Evolutionary conservation across 1,140 invertebrate genomes (phyloP), one percentile per base, ranked within the genome.

Genomic region (Bombus waltoni): DNA sequence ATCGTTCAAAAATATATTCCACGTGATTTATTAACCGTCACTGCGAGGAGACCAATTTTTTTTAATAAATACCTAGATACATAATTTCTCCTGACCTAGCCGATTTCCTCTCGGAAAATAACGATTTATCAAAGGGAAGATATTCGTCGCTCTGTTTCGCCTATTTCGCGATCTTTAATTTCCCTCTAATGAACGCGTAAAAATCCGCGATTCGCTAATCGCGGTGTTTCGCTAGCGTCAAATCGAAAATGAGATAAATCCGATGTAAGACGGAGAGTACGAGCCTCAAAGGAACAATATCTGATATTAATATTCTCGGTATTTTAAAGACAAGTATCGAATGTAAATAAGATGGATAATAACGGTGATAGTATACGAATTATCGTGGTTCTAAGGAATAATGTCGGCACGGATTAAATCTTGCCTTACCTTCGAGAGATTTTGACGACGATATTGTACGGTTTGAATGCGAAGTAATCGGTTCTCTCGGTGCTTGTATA

Each of bases 11-110:
- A 73, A 81, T 59, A 44, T 72, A 73, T 81, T 42, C 25, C 4
- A 15, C 28, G n/a, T 73, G 70, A 81, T 81, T 81, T 72, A 72
- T 81, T 59, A 44, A 73, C 68, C 35, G 80, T 81, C 71, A 38
- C n/a, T 44, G 35, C 2, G 59, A 18, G n/a, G 15, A 38, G 22
- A 13, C 1, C 62, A 68, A 62, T 57, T 59, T 77, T 71, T 71
- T 42, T 59, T n/a, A 79, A 42, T 44, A 47, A 79, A 47, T 66
- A 44, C 32, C 44, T 25, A 28, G n/a, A 25, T 15, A 44, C 3
- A 32, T 11, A 15, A 75, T 53, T 53, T 38, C 47, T 25, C 35
- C 5, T 6, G 35, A 15, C 74, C 32, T 35, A 13, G 3, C 40
- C 15, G 40, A 72, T 42, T n/a, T 72, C 28, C 28, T 62, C 13